These are phyloP conservation scores for Globia sparganii DNA, from an alignment of 2,888 invertebrate species.

Conservation along the genomic window DNA sequence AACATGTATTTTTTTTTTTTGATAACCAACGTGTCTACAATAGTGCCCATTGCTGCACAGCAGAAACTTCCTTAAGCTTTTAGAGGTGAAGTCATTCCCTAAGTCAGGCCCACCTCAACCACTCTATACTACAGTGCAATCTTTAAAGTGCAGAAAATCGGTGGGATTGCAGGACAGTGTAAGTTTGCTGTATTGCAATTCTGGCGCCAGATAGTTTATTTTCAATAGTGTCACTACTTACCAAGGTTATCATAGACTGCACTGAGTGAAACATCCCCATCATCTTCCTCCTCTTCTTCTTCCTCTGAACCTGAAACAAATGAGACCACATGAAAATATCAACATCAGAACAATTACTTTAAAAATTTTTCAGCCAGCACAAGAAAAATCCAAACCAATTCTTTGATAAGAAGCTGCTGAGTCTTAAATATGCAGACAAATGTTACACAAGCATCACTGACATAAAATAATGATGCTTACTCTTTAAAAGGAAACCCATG, in stretches of 20 bases:
- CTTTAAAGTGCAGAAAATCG: background rate
- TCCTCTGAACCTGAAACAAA: conserved; percentile 88
- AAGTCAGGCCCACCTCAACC: too few relatives aligned
- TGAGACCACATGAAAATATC: conserved; percentile 7
- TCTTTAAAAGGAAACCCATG: conserved; percentile 87
- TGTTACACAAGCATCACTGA: conserved; percentile 68
- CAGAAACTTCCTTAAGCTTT: background rate
- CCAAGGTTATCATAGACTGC: conserved; percentile 92
- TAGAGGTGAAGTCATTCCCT: background rate
- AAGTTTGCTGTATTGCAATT: background rate
- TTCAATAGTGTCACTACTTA: conserved; percentile 74
- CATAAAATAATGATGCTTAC: conserved; percentile 85
- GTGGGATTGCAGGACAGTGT: background rate
- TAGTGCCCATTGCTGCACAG: background rate
- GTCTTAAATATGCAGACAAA: conserved; percentile 40
- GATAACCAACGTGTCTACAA: too few relatives aligned
- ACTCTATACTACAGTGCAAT: background rate
- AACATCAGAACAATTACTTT: background rate
- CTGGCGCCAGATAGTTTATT: background rate
- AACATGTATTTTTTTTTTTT: background rate
- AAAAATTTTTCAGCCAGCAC: conserved; percentile 29
- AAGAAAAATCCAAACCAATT: conserved; percentile 41
- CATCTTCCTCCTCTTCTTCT: conserved; percentile 92
- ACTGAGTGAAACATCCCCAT: conserved; percentile 92
- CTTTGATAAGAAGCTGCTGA: conserved; percentile 34